A percentile compares a stretch with the other conserved stretches of the same genome.
Conservation (phyloP, 2,888 invertebrate species). For the Agrilus mali region DNA sequence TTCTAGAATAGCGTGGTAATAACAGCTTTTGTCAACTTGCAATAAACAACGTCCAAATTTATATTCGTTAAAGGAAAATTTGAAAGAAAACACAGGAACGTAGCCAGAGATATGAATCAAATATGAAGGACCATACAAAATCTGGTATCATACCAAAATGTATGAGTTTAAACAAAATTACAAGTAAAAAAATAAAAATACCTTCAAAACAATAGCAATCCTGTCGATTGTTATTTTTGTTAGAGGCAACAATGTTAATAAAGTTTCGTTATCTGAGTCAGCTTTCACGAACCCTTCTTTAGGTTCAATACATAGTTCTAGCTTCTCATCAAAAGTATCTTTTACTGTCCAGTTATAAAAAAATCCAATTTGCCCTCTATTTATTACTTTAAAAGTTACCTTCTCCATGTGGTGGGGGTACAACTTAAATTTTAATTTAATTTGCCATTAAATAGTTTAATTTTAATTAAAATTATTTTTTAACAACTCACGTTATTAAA, state of each 20-base stretch:
- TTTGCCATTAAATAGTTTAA: too few relatives aligned
- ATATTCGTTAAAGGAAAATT: constrained; percentile 48
- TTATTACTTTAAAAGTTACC: constrained; percentile 25
- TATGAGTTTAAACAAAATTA: too few relatives aligned
- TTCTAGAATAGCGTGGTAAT: constrained; percentile 32
- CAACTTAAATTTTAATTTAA: constrained; percentile 19
- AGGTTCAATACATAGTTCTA: constrained; percentile 11
- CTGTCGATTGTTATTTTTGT: constrained; percentile 5
- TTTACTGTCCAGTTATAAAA: constrained; percentile 28
- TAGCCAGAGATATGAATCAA: constrained; percentile 43
- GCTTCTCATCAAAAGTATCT: constrained; percentile 16
- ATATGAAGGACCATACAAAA: constrained; percentile 54
- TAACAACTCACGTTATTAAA: constrained; percentile 29
- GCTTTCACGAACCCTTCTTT: constrained; percentile 17
- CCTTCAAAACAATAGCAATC: background rate
- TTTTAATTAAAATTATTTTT: background rate
- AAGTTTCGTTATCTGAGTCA: constrained; percentile 6
- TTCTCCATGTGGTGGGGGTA: constrained; percentile 17
- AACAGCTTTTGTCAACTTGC: constrained; percentile 37
- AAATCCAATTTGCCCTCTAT: constrained; percentile 28
- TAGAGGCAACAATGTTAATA: constrained; percentile 13
- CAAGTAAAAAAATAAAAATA: background rate
- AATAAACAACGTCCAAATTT: constrained; percentile 56
- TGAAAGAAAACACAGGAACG: constrained; percentile 42
- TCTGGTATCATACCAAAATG: constrained; percentile 30